A percentile compares a stretch with the other conserved stretches of the same genome.
Evolutionary conservation across 2,888 invertebrate genomes (phyloP).

Genomic region (Arctia plantaginis): DNA sequence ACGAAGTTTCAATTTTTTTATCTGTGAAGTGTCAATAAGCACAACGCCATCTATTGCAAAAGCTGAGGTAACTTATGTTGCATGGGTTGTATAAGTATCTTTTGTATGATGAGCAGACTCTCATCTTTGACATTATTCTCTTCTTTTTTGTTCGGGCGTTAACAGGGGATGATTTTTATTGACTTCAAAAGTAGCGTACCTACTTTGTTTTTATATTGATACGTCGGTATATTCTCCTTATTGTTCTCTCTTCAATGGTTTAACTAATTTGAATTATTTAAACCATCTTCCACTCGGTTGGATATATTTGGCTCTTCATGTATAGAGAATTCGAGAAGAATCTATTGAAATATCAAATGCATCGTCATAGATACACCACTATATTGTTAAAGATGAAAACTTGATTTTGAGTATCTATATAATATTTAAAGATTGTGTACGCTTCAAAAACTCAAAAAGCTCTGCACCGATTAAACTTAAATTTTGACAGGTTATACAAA

Average conservation of each 20-base stretch:
- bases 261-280: not conserved
- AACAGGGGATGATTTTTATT: not conserved
- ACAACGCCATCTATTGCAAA: not conserved
- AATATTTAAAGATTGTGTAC: no score
- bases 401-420: not conserved
- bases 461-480: no score
- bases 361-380: not conserved
- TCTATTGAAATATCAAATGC: no score
- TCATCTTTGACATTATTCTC: not conserved
- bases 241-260: not conserved
- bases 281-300: not conserved
- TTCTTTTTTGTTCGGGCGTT: not conserved
- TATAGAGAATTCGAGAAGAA: not conserved
- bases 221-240: not conserved
- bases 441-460: no score
- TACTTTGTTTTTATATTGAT: not conserved
- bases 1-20: not conserved
- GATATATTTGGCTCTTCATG: not conserved
- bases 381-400: not conserved
- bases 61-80: not conserved
- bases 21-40: not conserved
- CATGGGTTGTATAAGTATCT: not conserved
- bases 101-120: not conserved
- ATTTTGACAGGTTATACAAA: no score
- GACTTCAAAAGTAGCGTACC: not conserved